Evolutionary conservation across 1,140 invertebrate species (phyloP), one percentile per base, ranked within the genome.

Genomic region (Ladona fulva): DNA sequence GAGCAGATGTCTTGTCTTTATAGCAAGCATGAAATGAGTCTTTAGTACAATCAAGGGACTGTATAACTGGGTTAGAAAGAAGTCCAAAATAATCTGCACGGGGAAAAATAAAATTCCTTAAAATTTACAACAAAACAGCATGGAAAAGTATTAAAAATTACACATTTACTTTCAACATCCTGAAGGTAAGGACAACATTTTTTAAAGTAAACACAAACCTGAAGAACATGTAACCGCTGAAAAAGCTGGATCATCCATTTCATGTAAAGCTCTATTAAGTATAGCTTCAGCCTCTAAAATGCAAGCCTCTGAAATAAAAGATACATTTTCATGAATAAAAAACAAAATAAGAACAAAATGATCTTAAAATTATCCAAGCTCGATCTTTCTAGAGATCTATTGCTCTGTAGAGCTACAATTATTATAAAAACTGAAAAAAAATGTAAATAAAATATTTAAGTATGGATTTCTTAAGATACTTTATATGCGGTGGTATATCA

Each of bases 241-340:
- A 80, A 92, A 87, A 6, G 90, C 88, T 3, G 91, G 91, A 86
- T 92, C 92, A 80, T 92, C 91, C 80, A 91, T 86, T 81, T 91
- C 88, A 75, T 89, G 87, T 78, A 92, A 85, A 0, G 91, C 87
- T 81, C 89, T 85, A 81, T 88, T 85, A 44, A 93, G 82, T 79
- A 92, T 89, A 52, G 83, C 82, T 83, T 90, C 88, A 12, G 88
- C 86, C 82, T 90, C 89, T 24, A 85, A 84, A 74, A 92, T 86
- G 80, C 87, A 86, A 76, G 84, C 84, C 44, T 87, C 89, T 90
- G 80, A 76, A 85, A 87, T 73, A 78, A 5, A 81, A 82, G 82
- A 76, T 75, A 77, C n/a, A n/a, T n/a, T 80, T 59, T n/a, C 37
- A 76, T 19, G 52, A 42, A 29, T 24, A 16, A 59, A 12, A 66